phyloP scores from a whole-genome alignment of 2,797 vertebrate genomes.

The Carduelis carduelis region DNA sequence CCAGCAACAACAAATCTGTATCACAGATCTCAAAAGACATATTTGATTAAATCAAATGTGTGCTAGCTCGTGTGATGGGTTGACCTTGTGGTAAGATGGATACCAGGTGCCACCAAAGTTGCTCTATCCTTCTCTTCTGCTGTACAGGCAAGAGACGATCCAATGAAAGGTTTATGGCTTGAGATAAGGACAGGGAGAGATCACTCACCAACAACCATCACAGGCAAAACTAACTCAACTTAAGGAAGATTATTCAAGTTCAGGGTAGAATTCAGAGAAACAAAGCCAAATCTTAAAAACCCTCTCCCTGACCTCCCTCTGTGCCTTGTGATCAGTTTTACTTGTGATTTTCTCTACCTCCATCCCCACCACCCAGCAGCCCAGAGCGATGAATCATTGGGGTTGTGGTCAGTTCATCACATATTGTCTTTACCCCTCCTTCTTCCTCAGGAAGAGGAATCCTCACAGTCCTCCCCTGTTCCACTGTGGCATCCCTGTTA shows the following conservation, averaged over 20 bases:
- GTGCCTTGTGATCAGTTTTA: background rate
- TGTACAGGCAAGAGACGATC: background rate
- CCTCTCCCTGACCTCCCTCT: accelerated
- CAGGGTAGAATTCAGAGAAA: background rate
- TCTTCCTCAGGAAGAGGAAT: background rate
- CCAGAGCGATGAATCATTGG: background rate
- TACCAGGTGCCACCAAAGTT: background rate
- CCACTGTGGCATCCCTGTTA: background rate
- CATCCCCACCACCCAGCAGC: background rate
- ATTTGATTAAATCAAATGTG: background rate
- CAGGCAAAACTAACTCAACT: background rate
- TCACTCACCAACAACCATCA: accelerated
- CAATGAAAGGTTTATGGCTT: background rate
- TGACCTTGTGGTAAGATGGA: background rate
- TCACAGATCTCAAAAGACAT: background rate
- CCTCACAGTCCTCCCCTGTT: background rate
- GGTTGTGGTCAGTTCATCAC: background rate
- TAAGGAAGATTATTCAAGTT: background rate
- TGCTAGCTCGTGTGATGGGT: background rate
- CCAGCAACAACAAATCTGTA: accelerated
- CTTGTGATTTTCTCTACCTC: background rate
- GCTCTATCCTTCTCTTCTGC: background rate
- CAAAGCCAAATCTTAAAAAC: background rate
- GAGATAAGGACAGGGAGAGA: background rate
- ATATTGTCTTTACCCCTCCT: accelerated